phyloP scores from a whole-genome alignment of 23 tunicate genomes.

The Clavelina lepadiformis region DNA sequence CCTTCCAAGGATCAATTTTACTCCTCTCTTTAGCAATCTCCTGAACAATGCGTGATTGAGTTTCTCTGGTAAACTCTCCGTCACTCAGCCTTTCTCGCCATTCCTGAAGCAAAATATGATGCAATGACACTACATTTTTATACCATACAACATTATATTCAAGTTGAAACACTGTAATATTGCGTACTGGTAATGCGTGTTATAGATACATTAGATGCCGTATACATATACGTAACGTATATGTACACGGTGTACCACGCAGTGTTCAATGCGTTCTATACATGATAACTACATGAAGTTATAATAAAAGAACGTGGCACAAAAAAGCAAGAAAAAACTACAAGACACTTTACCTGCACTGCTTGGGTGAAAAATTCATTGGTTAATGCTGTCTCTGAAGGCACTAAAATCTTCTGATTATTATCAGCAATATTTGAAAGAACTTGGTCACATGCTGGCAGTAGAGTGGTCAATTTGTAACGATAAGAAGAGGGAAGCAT shows the following conservation, averaged over 20 bases:
- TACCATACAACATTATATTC: background rate
- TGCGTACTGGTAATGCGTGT: no score
- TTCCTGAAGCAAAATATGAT: constrained; percentile 57
- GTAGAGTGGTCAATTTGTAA: constrained; percentile 52
- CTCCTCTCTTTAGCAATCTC: constrained; percentile 82
- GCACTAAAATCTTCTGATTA: constrained; percentile 38
- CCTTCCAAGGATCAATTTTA: constrained; percentile 79
- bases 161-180: no score
- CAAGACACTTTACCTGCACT: constrained; percentile 41
- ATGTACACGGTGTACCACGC: no score
- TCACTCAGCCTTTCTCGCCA: constrained; percentile 74
- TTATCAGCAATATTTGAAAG: constrained; percentile 12
- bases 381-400: constrained; percentile 59
- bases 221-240: no score
- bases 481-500: constrained; percentile 74
- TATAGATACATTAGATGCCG: no score
- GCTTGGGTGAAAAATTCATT: constrained; percentile 92
- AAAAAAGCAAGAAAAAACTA: no score
- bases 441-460: constrained; percentile 66
- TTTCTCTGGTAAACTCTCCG: constrained; percentile 93
- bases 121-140: background rate
- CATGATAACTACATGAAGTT: background rate
- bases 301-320: background rate
- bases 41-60: constrained; percentile 73
- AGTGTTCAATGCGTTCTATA: no score